Evolutionary conservation across 2,797 vertebrate genomes (phyloP), one percentile per base, ranked within the genome.

Genomic region (Gallinago stenura): DNA sequence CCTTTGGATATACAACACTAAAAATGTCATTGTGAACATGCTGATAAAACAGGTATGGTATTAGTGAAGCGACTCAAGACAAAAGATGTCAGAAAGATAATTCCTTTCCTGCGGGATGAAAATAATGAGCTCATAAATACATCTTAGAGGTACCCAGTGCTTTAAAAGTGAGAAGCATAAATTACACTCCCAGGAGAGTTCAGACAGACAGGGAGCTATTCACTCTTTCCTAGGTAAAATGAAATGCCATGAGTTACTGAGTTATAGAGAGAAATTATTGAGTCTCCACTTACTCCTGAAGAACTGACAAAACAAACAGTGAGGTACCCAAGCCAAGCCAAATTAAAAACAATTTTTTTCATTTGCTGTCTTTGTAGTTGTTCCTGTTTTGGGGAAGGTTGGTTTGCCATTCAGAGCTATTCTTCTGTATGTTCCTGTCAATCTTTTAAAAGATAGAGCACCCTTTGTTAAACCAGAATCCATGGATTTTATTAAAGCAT

Each of bases 41-140:
- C 64, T 96, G 82, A 93, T 96, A 91, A 97, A 97, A 89, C 53
- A 92, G 58, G 51, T 45, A 91, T 41, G 6, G 31, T 93, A 93
- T 94, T 90, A 96, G 83, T 70, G 83, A 86, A 72, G 66, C 68
- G 87, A 45, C 66, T 76, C 88, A 91, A 97, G 56, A 92, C 75
- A 73, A 97, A 84, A 57, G 73, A 66, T 93, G 70, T 54, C 89
- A 58, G 50, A 95, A 90, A 92, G 64, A 66, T 50, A 79, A 75
- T 89, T 93, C 73, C 90, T 92, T 89, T 82, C 90, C 87, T 90
- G 66, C 16, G 16, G 89, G 85, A 93, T 86, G 79, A 95, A 97
- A 98, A 87, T 91, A 97, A 94, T 15, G 37, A 95, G 80, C 79
- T 97, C 96, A 96, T 97, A 97, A 98, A 97, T 95, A 93, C 16